Base-by-base conservation (phyloP, 2,888 invertebrate species). In the Diaperis boleti region DNA sequence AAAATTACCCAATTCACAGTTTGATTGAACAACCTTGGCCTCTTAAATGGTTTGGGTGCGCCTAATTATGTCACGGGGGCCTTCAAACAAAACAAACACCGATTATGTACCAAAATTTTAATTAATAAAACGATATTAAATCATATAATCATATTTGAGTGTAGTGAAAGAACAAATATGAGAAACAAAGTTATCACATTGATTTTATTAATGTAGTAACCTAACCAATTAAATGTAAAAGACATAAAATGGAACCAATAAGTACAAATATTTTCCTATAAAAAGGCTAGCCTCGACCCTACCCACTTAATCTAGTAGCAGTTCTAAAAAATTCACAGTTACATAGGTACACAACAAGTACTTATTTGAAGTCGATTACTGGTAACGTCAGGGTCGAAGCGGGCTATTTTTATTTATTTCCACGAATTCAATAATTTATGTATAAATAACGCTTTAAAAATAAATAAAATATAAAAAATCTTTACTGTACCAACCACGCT, bases 51-150 rank as follows among this genome's bases (percentile, higher is more conserved):
- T 13, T 49, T 52, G 52, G 52, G 52, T 52, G 52, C 39, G 52
- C 14, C 52, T 26, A 26, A 17, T 41, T 41, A 41, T 41, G 41
- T 44, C 22, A 44, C 6, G 22, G 18, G 31, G 26, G 22, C 13
- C 26, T 20, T 22, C n/a, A 47, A 35, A 49, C 7, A n/a, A 42
- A 42, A 22, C 22, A 42, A n/a, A 42, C 22, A 41, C 14, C 7
- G 7, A 29, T 26, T 29, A 39, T 47, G 29, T 57, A 57, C 47
- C 39, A 57, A 57, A 47, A 26, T 37, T 47, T 57, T 57, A 44
- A 57, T 57, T 56, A 56, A 44, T 56, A 45, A 55, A 56, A 56
- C 56, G 56, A 39, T 56, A 56, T 56, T 56, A 56, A 56, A 56
- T 44, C 17, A 54, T 54, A 54, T 41, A 54, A 54, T 55, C 42